Percentiles rank a stretch among this genome's conserved stretches.
phyloP scores from a whole-genome alignment of 2,888 invertebrate species.

The Salticus scenicus region DNA sequence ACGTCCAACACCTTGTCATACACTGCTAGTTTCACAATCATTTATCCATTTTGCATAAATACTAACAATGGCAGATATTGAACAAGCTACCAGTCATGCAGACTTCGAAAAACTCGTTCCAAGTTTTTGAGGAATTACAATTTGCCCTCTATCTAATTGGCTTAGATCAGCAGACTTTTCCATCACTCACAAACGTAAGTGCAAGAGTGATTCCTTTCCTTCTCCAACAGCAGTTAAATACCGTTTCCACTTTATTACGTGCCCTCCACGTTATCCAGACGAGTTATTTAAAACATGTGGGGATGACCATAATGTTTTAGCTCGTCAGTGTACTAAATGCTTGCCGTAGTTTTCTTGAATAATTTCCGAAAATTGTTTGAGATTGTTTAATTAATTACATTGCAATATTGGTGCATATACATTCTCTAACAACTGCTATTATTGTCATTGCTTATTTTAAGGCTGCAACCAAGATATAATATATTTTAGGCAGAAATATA shows the following conservation, averaged over 20 bases:
- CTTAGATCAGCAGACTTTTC: slow-evolving; percentile 2
- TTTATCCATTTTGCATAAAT: neutral
- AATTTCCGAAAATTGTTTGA: no score
- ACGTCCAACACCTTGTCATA: neutral
- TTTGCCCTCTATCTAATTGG: slow-evolving; percentile 8
- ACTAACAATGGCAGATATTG: neutral
- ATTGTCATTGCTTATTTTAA: no score
- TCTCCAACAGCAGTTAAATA: slow-evolving; percentile 12
- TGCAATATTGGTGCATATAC: no score
- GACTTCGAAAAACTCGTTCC: slow-evolving; percentile 1
- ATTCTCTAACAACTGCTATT: no score
- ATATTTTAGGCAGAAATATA: no score
- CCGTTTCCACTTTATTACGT: neutral
- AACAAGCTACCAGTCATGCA: neutral
- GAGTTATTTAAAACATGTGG: neutral
- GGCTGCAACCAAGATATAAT: no score
- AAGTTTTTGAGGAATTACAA: neutral
- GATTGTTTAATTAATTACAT: no score
- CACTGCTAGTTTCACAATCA: neutral
- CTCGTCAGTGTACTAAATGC: slow-evolving; percentile 14
- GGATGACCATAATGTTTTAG: slow-evolving; percentile 9
- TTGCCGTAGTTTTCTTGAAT: no score
- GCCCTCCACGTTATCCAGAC: neutral
- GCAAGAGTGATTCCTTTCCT: neutral
- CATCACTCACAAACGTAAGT: neutral